Conservation (phyloP, 2,113 vertebrate species). For the Tautogolabrus adspersus region DNA sequence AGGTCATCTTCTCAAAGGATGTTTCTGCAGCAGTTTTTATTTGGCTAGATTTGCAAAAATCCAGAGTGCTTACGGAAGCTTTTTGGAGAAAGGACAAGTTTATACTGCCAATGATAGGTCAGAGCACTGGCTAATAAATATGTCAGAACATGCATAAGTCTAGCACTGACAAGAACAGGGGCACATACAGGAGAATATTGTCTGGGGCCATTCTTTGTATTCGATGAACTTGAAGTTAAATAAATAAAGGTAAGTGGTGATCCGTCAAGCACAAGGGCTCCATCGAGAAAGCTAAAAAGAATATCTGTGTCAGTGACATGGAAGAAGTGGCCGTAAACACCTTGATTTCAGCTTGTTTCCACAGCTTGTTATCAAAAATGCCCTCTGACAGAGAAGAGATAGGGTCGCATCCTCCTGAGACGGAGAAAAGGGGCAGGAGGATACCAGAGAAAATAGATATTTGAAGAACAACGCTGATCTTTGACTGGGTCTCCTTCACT, state of each 20-base stretch:
- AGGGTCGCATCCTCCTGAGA: constrained; percentile 39
- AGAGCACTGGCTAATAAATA: not conserved
- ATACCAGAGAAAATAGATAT: constrained; percentile 45
- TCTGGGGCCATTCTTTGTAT: constrained; percentile 9
- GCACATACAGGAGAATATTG: constrained; percentile 9
- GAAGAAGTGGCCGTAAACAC: constrained; percentile 43
- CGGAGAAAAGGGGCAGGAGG: constrained; percentile 14
- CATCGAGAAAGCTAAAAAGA: constrained; percentile 37
- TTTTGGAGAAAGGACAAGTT: constrained; percentile 21
- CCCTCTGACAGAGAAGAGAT: constrained; percentile 61
- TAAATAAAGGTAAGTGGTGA: constrained; percentile 45
- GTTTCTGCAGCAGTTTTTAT: constrained; percentile 43
- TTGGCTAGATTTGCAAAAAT: constrained; percentile 33
- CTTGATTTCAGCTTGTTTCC: constrained; percentile 50
- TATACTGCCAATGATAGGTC: constrained; percentile 14
- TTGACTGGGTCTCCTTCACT: constrained; percentile 8
- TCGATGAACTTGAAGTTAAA: constrained; percentile 13
- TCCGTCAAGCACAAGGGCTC: constrained; percentile 15
- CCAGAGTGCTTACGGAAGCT: constrained; percentile 19
- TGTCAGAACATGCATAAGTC: constrained; percentile 7
- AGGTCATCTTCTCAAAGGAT: constrained; percentile 44
- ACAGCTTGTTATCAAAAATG: constrained; percentile 69
- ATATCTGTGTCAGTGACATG: constrained; percentile 31
- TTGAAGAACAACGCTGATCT: constrained; percentile 46
- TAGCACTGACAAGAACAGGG: constrained; percentile 2